Evolutionary conservation across 2,797 vertebrate species (phyloP), one percentile per base, ranked within the genome.

Genomic region (Picus viridis): DNA sequence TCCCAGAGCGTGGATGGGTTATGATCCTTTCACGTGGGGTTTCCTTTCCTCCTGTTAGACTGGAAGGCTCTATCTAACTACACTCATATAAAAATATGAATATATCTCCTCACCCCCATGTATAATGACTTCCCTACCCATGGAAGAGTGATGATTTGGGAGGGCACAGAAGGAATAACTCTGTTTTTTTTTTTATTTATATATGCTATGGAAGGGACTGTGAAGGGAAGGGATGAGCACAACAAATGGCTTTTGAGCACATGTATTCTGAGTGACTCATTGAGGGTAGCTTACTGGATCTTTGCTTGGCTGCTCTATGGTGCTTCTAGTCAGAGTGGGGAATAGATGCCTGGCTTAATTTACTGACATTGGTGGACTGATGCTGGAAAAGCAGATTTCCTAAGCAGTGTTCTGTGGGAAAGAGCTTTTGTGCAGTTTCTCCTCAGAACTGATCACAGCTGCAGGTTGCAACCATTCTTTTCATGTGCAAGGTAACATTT

Each of bases 101-200:
- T 34, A 16, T 43, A 19, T 43, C 2, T 14, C 3, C 10, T 5
- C 29, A 2, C 4, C 5, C 3, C 13, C 3, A 11, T 61, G 7
- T 32, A 0, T 30, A 63, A 17, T 32, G 61, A 24, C 16, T 88
- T 12, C 30, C 51, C 39, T 73, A 1, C 13, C 15, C 9, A 4
- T 18, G 34, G 26, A 58, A 8, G 27, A 58, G 32, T n/a, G 30
- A 29, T 43, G 36, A 29, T 75, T 83, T 70, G 16, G 24, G 49
- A 80, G 71, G 24, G 8, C 7, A 9, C 10, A 47, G 61, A 68
- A 45, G 34, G 63, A 74, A 26, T 27, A 63, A 41, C 57, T 57
- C 26, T 30, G 36, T 16, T 27, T 34, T 81, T 79, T 77, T 73
- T 81, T 79, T 77, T 73, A 75, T 74, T 86, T 78, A 22, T n/a